phyloP scores from a whole-genome alignment of 2,113 vertebrate species.

The Pteropus alecto region DNA sequence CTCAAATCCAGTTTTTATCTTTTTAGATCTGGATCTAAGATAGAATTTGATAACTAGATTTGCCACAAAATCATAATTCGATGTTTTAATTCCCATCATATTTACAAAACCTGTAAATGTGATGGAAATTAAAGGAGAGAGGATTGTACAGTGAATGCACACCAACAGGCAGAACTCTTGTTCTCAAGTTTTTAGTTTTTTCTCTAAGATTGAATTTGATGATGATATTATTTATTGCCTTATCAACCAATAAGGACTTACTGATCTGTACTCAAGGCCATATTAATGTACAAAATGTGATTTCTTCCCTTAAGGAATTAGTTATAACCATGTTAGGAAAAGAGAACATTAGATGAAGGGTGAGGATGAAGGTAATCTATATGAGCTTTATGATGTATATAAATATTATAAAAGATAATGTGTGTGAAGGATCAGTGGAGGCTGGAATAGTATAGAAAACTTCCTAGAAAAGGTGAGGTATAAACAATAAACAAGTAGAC shows the following conservation, averaged over 20 bases:
- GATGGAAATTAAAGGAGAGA: background rate
- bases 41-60: background rate
- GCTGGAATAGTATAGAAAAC: background rate
- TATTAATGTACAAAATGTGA: background rate
- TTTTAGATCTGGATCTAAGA: background rate
- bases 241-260: background rate
- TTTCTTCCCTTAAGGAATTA: background rate
- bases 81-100: background rate
- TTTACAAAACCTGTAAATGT: background rate
- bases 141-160: background rate
- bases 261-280: background rate
- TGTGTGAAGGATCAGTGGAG: background rate
- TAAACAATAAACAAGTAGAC: background rate
- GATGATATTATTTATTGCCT: background rate
- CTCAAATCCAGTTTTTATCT: background rate
- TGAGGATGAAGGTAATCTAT: background rate
- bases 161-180: background rate
- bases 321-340: conserved; percentile 1
- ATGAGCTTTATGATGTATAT: background rate
- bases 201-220: background rate
- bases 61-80: background rate
- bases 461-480: background rate
- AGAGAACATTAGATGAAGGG: background rate
- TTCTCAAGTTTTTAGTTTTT: background rate
- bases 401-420: background rate